phyloP scores from a whole-genome alignment of 2,797 vertebrate genomes.

The Poliocrania exsul region DNA sequence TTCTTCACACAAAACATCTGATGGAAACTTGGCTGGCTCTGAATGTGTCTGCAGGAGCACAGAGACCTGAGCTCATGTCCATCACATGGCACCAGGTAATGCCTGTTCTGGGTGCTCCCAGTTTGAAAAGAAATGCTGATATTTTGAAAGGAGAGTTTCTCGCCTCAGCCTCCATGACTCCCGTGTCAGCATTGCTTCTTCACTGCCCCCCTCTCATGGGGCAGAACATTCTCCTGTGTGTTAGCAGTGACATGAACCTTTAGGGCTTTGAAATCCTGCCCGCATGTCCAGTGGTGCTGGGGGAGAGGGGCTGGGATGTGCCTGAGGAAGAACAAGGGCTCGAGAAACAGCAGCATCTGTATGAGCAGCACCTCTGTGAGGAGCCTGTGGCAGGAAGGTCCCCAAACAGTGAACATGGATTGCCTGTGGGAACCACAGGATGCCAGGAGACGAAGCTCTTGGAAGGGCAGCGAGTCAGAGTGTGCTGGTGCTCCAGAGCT shows the following conservation, averaged over 20 bases:
- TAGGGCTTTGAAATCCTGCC: neutral
- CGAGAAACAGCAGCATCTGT: neutral
- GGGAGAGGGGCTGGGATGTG: rapidly evolving
- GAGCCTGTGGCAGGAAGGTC: rapidly evolving
- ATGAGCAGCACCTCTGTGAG: neutral
- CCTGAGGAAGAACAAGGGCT: neutral
- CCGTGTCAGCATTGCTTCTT: neutral
- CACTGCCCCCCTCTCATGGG: neutral
- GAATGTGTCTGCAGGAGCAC: neutral
- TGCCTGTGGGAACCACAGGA: neutral
- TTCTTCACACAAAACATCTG: neutral
- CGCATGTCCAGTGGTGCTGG: rapidly evolving
- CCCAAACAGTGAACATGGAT: neutral
- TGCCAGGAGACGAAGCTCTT: rapidly evolving
- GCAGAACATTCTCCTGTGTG: neutral
- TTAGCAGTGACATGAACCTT: neutral
- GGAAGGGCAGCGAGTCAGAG: neutral
- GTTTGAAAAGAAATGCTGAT: neutral
- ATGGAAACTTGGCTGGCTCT: neutral
- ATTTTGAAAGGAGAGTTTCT: neutral
- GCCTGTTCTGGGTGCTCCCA: neutral
- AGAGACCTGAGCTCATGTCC: neutral
- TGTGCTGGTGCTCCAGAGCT: neutral
- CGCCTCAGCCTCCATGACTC: neutral
- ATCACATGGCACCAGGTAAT: neutral